Evolutionary conservation across 2,113 vertebrate species (phyloP).

Genomic region (Dicerorhinus sumatrensis): DNA sequence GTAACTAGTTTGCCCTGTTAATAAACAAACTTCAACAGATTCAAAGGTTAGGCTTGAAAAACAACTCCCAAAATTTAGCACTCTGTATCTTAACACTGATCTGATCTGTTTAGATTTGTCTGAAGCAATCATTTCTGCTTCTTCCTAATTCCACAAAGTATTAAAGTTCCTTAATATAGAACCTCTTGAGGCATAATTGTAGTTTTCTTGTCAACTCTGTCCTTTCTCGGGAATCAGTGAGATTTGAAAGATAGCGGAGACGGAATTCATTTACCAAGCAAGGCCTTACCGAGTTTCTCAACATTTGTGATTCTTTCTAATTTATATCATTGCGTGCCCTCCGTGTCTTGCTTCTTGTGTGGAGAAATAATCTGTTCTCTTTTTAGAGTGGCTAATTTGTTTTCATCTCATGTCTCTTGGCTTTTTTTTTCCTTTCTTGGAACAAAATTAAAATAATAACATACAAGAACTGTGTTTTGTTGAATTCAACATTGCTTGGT

Average conservation of each 20-base stretch:
- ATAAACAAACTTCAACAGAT: slow-evolving; percentile 74
- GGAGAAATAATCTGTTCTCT: slow-evolving; percentile 24
- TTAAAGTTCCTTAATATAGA: slow-evolving; percentile 31
- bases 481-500: not conserved
- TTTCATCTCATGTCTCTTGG: not conserved
- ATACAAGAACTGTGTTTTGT: not conserved
- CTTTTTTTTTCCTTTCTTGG: not conserved
- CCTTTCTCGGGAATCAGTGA: slow-evolving; percentile 18
- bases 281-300: not conserved
- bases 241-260: not conserved
- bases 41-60: slow-evolving; percentile 68
- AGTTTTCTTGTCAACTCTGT: slow-evolving; percentile 44
- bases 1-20: slow-evolving; percentile 55
- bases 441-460: slow-evolving; percentile 29
- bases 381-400: not conserved
- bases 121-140: slow-evolving; percentile 50
- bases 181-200: not conserved
- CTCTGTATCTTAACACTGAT: slow-evolving; percentile 57
- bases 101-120: slow-evolving; percentile 51
- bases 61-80: slow-evolving; percentile 60
- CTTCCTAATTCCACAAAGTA: slow-evolving; percentile 32
- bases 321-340: not conserved
- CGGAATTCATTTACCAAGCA: slow-evolving; percentile 15
- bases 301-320: not conserved
- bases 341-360: not conserved